phyloP scores from a whole-genome alignment of 2,113 vertebrate genomes.

The Percina caprodes region DNA sequence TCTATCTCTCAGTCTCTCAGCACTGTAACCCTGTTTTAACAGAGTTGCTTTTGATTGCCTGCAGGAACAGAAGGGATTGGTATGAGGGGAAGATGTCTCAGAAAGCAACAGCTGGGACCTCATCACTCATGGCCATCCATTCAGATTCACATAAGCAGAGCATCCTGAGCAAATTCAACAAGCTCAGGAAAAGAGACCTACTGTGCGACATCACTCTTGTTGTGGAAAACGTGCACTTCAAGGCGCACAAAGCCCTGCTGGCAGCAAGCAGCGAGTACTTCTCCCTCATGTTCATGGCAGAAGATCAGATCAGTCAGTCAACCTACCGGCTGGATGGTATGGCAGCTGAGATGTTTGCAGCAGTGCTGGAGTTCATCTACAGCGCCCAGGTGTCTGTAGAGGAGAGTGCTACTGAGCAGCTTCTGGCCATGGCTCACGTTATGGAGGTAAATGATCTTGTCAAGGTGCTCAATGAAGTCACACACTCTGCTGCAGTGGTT shows the following conservation, averaged over 20 bases:
- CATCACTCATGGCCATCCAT: constrained; percentile 79
- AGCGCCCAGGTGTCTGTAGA: constrained; percentile 88
- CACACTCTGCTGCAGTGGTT: not conserved
- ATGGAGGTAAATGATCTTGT: constrained; percentile 90
- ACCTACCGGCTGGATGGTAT: constrained; percentile 90
- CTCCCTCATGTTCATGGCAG: constrained; percentile 91
- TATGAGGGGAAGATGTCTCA: constrained; percentile 82
- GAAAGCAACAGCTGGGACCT: constrained; percentile 4
- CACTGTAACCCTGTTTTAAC: not conserved
- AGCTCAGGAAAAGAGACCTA: constrained; percentile 89
- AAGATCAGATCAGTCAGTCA: constrained; percentile 84
- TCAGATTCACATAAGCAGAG: constrained; percentile 89
- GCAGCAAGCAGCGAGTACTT: constrained; percentile 97
- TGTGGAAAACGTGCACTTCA: constrained; percentile 92
- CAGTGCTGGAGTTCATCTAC: constrained; percentile 95
- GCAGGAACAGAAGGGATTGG: constrained; percentile 5
- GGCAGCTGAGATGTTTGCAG: constrained; percentile 86
- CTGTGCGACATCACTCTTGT: constrained; percentile 95
- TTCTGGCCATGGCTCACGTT: constrained; percentile 90
- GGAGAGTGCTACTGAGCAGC: constrained; percentile 85
- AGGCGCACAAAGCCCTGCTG: constrained; percentile 95
- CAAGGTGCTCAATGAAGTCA: constrained; percentile 84
- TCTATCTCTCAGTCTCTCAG: not conserved
- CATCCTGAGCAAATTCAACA: constrained; percentile 89
- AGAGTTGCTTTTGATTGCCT: not conserved